Percentiles rank a stretch among this genome's conserved stretches.
phyloP scores from a whole-genome alignment of 2,797 vertebrate genomes.

The Remorina albescens region DNA sequence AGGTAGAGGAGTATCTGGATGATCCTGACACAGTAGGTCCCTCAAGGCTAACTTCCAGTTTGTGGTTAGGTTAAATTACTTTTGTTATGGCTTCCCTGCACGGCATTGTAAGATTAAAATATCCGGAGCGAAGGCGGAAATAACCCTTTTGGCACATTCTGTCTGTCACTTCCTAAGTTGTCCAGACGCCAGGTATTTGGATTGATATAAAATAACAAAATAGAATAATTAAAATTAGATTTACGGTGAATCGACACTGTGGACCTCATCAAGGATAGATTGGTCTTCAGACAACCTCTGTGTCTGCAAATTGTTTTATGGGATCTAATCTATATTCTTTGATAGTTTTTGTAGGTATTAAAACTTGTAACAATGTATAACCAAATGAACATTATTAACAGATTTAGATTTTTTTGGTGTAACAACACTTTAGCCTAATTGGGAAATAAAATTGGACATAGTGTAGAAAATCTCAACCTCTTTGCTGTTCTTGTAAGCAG shows the following conservation, averaged over 20 bases:
- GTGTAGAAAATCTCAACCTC: background rate
- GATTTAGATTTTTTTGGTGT: no score
- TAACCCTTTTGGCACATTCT: background rate
- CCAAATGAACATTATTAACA: background rate
- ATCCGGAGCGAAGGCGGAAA: background rate
- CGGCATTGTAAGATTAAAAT: background rate
- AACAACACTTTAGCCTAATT: background rate
- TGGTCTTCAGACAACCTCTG: background rate
- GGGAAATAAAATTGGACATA: background rate
- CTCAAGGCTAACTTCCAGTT: background rate
- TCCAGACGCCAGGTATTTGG: background rate
- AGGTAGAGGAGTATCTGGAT: slow-evolving; percentile 89
- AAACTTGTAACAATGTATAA: background rate
- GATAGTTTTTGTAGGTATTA: background rate
- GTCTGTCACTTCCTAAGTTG: background rate
- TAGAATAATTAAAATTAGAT: background rate
- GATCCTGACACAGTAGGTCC: slow-evolving; percentile 90
- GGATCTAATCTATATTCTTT: background rate
- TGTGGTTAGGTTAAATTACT: background rate
- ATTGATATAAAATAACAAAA: slow-evolving; percentile 21
- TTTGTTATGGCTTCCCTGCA: background rate
- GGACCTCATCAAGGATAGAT: background rate
- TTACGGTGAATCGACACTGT: background rate
- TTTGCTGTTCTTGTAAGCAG: background rate
- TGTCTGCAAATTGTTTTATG: background rate